Base-by-base conservation (phyloP, 2,113 vertebrate genomes). In the Archocentrus centrarchus region DNA sequence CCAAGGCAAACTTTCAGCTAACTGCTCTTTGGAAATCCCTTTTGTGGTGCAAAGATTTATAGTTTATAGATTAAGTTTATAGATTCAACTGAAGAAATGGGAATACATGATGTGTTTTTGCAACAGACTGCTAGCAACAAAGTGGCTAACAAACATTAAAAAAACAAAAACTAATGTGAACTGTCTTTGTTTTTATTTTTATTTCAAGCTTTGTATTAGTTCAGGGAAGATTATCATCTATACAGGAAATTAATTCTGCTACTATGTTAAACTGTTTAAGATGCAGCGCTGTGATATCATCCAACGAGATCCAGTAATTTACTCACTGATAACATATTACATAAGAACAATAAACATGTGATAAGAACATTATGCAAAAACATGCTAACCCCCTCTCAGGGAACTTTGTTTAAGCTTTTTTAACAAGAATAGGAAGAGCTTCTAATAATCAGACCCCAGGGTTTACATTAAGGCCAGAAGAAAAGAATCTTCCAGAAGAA, bases 191-290 rank as follows among this genome's bases (percentile, higher is more conserved):
- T 59, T 85, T 73, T 58, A 11, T 32, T 41, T 20, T 58, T 50
- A 53, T 53, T 77, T 44, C 0, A 11, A 81, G 14, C 62, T 68
- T 30, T 68, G 47, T 75, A 37, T 81, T 63, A 78, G 75, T 84
- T 80, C 50, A 59, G 20, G 8, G 27, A 6, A 11, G 84, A 57
- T 58, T 57, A 76, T 59, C 3, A 75, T 80, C 61, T 75, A 32
- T 55, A 75, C 83, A 83, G 85, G 79, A 89, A 89, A 92, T 92
- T 32, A 80, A 84, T 63, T 87, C 17, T 75, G 62, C 62, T 15
- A 3, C 62, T 41, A 66, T 50, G 64, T 53, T 73, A 27, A 53
- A 73, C 8, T 53, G 66, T 53, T 79, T n/a, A n/a, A 87, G 35
- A 88, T 89, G 35, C 53, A 68, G 0, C 1, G 11, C 79, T 5